A percentile compares a stretch with the other conserved stretches of the same genome.
phyloP scores from a whole-genome alignment of 1,140 invertebrate species.

The Heterodera schachtii region DNA sequence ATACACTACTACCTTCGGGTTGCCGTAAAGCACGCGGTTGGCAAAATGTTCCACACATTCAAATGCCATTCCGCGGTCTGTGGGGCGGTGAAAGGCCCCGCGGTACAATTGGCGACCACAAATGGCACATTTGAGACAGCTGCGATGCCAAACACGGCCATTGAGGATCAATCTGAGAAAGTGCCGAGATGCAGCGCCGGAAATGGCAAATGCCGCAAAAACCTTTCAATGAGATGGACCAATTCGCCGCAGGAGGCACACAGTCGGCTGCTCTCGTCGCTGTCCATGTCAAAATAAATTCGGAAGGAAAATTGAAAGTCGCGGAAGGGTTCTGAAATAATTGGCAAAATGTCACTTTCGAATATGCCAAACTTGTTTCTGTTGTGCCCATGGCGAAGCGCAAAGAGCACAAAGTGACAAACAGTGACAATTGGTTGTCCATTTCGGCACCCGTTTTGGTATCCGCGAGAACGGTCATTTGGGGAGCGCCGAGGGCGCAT shows the following conservation, averaged over 20 bases:
- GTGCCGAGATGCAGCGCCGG: too few species aligned
- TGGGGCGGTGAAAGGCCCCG: constrained; percentile 1
- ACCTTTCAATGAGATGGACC: constrained; percentile 33
- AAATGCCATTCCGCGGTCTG: not conserved
- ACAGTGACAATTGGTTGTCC: constrained; percentile 25
- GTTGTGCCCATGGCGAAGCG: constrained; percentile 13
- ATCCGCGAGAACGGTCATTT: constrained; percentile 23
- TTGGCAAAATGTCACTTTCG: not conserved
- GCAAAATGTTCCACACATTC: constrained; percentile 30
- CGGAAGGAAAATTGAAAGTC: constrained; percentile 30
- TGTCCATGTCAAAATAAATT: constrained; percentile 32
- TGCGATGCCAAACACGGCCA: constrained; percentile 24
- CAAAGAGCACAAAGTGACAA: constrained; percentile 22
- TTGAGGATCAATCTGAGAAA: not conserved
- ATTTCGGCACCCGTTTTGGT: constrained; percentile 11
- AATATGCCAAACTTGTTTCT: constrained; percentile 25
- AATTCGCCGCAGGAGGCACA: constrained; percentile 17
- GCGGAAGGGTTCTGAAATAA: constrained; percentile 15
- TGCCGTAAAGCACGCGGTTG: constrained; percentile 17
- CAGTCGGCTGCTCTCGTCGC: not conserved
- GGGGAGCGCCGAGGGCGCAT: constrained; percentile 16
- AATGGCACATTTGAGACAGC: constrained; percentile 23
- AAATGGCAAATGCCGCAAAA: not conserved
- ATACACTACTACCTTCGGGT: constrained; percentile 17
- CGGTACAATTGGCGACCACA: constrained; percentile 27